A percentile compares a stretch with the other conserved stretches of the same genome.
These are phyloP conservation scores for Zosterops pallidus DNA, from an alignment of 2,113 vertebrate species.

Conservation along the genomic window DNA sequence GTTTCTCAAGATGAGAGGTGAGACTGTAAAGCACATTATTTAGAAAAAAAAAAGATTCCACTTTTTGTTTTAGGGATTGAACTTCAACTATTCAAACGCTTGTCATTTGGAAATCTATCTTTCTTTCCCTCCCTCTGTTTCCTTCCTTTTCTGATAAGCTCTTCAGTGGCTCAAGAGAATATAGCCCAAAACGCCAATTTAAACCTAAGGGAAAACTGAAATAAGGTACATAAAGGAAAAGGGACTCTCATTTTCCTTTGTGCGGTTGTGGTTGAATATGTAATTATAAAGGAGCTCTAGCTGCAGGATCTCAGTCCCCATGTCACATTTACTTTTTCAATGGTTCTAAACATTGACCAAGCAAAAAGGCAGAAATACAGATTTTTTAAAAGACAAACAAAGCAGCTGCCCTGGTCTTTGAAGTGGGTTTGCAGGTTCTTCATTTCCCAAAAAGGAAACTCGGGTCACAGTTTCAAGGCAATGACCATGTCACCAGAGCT, in stretches of 20 bases:
- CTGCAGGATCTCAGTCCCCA: slow-evolving; percentile 50
- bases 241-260: slow-evolving; percentile 72
- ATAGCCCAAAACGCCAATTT: slow-evolving; percentile 73
- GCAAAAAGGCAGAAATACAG: slow-evolving; percentile 10
- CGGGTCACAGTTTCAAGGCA: neutral
- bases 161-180: slow-evolving; percentile 57
- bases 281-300: slow-evolving; percentile 66
- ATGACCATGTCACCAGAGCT: neutral
- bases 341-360: slow-evolving; percentile 60
- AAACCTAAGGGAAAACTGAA: slow-evolving; percentile 69
- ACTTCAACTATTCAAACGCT: slow-evolving; percentile 80
- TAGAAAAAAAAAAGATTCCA: slow-evolving; percentile 74
- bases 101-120: slow-evolving; percentile 76
- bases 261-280: slow-evolving; percentile 60
- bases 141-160: slow-evolving; percentile 68
- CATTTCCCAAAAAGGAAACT: neutral
- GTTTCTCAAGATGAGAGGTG: slow-evolving; percentile 82
- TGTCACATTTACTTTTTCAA: slow-evolving; percentile 42
- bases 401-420: slow-evolving; percentile 26
- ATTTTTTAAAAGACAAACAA: slow-evolving; percentile 52
- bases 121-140: slow-evolving; percentile 72
- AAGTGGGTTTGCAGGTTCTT: neutral
- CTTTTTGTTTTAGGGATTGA: slow-evolving; percentile 87
- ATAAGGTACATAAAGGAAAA: slow-evolving; percentile 58
- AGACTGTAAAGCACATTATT: slow-evolving; percentile 80